Base-by-base conservation (phyloP, 1,140 invertebrate species). In the Cardiocondyla obscurior region DNA sequence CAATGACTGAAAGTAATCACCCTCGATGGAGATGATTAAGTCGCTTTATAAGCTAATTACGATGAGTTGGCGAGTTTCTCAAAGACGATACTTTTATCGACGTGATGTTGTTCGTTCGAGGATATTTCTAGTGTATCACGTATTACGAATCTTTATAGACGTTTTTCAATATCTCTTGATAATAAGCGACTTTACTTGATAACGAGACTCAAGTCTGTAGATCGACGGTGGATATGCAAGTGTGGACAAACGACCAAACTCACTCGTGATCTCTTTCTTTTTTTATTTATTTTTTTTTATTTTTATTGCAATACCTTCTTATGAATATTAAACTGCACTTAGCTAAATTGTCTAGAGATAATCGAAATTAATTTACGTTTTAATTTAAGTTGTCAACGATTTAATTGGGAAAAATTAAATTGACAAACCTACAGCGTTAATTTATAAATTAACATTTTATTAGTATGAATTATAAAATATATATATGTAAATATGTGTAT, bases 111-210 rank as follows among this genome's bases (percentile, higher is more conserved):
- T 83, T 83, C 62, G 81, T 86, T 87, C 81, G 60, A 86, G 84
- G 70, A 67, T 79, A 55, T 86, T 86, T 87, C 83, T 87, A 86
- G 86, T 84, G 67, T 87, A 87, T 64, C 83, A 67, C 67, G 53
- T 86, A 86, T 87, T 87, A 85, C 85, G 74, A 67, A 87, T 81
- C 72, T 87, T 87, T 87, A 86, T 87, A 87, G 73, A 87, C 85
- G 81, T 87, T 84, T 87, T 87, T 86, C 85, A 42, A 87, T 86
- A 86, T 87, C 67, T 83, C 84, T 73, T 79, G 85, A 86, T 83
- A 86, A 86, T 86, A 86, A 86, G 81, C 81, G 79, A 85, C 60
- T 73, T 67, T 84, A 79, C 74, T 79, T 70, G 69, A 85, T 65
- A 82, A 79, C 22, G 74, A 79, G 74, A 79, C 42, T 79, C 46